Evolutionary conservation across 2,797 vertebrate species (phyloP).

Genomic region (Cuculus canorus): DNA sequence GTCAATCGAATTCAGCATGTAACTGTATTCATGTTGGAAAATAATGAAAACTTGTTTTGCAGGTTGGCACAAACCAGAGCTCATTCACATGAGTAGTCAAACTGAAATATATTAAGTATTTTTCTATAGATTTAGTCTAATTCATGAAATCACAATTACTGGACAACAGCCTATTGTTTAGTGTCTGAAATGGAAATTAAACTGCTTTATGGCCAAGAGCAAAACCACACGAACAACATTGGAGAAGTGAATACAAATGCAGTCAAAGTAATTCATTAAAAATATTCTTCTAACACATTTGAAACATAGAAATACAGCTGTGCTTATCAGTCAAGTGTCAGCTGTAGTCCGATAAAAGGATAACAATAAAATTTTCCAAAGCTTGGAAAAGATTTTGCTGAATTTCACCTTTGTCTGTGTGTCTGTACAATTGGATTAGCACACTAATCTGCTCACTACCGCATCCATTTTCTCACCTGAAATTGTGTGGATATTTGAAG

Average conservation of each 20-base stretch:
- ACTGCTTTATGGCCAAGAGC: background rate
- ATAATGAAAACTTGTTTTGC: background rate
- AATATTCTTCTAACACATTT: background rate
- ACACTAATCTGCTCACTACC: background rate
- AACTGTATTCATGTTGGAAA: background rate
- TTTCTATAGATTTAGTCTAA: background rate
- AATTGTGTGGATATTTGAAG: background rate
- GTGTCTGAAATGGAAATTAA: background rate
- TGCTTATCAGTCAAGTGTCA: background rate
- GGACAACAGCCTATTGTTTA: background rate
- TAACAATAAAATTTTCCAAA: background rate
- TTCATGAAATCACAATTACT: background rate
- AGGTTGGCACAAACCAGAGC: background rate
- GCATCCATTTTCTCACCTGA: background rate
- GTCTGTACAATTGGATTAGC: background rate
- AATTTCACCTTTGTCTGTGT: background rate
- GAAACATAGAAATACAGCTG: background rate
- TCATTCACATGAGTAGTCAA: background rate
- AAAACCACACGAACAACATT: background rate
- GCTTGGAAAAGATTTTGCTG: background rate
- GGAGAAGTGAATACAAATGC: background rate
- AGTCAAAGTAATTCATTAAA: background rate
- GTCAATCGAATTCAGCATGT: background rate
- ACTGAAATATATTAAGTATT: background rate
- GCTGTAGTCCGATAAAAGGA: background rate